Percentiles rank a stretch among this genome's conserved stretches.
Evolutionary conservation across 2,888 invertebrate genomes (phyloP).

Genomic region (Plagodis dolabraria): DNA sequence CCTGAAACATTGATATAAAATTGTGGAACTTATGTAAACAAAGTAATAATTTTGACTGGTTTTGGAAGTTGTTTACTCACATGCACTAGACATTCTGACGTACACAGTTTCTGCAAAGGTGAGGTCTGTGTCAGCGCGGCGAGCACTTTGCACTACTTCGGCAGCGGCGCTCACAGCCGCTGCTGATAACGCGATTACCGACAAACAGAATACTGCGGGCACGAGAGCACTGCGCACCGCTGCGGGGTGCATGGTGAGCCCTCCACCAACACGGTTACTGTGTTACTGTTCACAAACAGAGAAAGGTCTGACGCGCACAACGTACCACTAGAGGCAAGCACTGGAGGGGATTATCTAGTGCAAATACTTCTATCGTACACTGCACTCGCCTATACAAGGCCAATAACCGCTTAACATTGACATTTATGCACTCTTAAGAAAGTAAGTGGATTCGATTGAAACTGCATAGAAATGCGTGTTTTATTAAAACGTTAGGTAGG

Average conservation of each 20-base stretch:
- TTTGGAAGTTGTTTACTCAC: slow-evolving; percentile 62
- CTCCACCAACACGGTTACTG: slow-evolving; percentile 76
- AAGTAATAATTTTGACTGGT: slow-evolving; percentile 6
- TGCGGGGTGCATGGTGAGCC: slow-evolving; percentile 67
- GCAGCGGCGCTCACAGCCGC: slow-evolving; percentile 36
- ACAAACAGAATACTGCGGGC: slow-evolving; percentile 52
- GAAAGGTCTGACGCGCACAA: slow-evolving; percentile 69
- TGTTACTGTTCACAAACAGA: slow-evolving; percentile 75
- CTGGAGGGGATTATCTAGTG: slow-evolving; percentile 73
- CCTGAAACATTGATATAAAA: slow-evolving; percentile 54
- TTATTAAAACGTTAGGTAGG: too few relatives aligned
- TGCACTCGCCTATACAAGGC: slow-evolving; percentile 52
- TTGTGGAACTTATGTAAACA: neutral
- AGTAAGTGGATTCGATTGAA: too few relatives aligned
- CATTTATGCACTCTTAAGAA: neutral
- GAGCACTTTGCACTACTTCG: slow-evolving; percentile 21
- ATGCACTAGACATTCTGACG: slow-evolving; percentile 73
- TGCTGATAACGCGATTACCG: slow-evolving; percentile 41
- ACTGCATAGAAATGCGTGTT: too few relatives aligned
- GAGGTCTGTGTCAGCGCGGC: slow-evolving; percentile 48
- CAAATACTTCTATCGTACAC: slow-evolving; percentile 50
- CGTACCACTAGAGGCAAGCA: slow-evolving; percentile 42
- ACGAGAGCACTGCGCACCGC: slow-evolving; percentile 47
- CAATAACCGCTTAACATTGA: slow-evolving; percentile 42
- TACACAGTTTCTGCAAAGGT: slow-evolving; percentile 74